Base-by-base conservation (phyloP, 64 coral and sea anemone genomes). In the Cladopsammia gracilis region DNA sequence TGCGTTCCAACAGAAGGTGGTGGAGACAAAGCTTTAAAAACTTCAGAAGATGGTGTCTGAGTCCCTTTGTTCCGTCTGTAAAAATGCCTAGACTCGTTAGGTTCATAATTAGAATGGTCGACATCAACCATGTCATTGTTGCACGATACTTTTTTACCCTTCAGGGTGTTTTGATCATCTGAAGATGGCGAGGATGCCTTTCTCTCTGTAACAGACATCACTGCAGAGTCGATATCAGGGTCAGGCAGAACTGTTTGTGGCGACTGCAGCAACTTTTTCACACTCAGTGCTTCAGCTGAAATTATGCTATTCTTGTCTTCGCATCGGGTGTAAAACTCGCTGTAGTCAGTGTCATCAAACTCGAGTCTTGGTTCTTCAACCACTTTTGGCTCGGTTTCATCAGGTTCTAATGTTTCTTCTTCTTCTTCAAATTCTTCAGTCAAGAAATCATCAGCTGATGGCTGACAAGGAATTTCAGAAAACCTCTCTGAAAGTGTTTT, bases 261-360 rank as follows among this genome's bases (percentile, higher is more conserved):
- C 50, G 80, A 84, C 62, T 84, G 43, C 43, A 93, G 50, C 8
- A 93, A 70, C 50, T 93, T 93, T 65, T 93, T 93, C 13, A 93
- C 54, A 34, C 82, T 93, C 71, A 93, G 22, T n/a, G 91, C 91
- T 79, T 93, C 91, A 87, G 76, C 91, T 34, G 74, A 48, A 24
- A 93, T 86, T 16, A 93, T 78, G 60, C 73, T 93, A 10, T 84
- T 61, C 19, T 93, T 93, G 91, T 93, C 91, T 50, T 93, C 91
- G 34, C 74, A 84, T 6, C 80, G 26, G 46, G 80, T 84, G 42
- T 84, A 84, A 68, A 84, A 84, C 61, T 84, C 80, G 49, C 80
- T 82, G 90, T 93, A 93, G 42, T 93, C 91, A 18, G 81, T 85
- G 43, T 93, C 71, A 70, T 93, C 91, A 59, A 93, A 93, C 73